phyloP scores from a whole-genome alignment of 2,113 vertebrate genomes.

The Sardina pilchardus region DNA sequence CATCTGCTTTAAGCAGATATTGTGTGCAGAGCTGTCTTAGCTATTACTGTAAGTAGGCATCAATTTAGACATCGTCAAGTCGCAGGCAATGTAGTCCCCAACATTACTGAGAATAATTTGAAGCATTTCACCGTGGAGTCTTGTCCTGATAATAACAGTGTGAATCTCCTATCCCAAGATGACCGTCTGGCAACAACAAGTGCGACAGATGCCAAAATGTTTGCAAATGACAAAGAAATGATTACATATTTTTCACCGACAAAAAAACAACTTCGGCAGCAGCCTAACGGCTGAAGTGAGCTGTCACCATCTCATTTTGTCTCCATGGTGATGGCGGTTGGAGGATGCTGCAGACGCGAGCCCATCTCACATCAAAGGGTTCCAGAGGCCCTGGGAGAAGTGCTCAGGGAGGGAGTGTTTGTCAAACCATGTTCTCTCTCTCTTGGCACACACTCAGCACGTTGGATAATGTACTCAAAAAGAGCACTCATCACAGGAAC shows the following conservation, averaged over 20 bases:
- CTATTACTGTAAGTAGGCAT: neutral
- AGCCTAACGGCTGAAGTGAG: neutral
- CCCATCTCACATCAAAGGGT: constrained; percentile 21
- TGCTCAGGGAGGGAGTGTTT: constrained; percentile 25
- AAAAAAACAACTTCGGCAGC: neutral
- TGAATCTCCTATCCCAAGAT: neutral
- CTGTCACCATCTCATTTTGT: neutral
- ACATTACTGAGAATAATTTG: neutral
- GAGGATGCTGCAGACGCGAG: neutral
- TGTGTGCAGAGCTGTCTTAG: neutral
- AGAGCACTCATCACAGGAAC: constrained; percentile 35
- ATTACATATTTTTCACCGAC: neutral
- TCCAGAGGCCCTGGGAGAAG: neutral
- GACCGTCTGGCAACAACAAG: neutral
- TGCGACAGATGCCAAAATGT: neutral
- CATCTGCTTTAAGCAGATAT: neutral
- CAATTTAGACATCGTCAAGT: neutral
- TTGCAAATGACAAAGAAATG: neutral
- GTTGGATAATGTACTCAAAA: constrained; percentile 25
- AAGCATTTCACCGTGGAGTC: neutral
- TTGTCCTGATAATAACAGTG: neutral
- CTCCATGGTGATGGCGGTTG: neutral
- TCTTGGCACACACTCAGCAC: constrained; percentile 22
- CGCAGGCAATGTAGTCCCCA: neutral
- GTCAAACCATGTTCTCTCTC: constrained; percentile 23